phyloP scores from a whole-genome alignment of 2,888 invertebrate species.

The Scrobipalpa atriplicella region DNA sequence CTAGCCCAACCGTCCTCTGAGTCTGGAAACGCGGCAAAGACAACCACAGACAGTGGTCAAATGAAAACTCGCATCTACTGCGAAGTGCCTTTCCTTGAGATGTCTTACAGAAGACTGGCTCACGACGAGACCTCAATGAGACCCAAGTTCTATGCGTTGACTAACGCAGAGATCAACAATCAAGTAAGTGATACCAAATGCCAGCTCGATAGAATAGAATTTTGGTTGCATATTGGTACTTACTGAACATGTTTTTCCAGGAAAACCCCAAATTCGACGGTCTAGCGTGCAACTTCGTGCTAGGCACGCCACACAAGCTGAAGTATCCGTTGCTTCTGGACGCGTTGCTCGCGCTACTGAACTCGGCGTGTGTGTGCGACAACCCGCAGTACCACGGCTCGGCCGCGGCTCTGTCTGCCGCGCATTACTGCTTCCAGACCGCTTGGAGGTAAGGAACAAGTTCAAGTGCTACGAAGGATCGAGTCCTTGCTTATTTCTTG shows the following conservation, averaged over 20 bases:
- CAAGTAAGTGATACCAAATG: conserved; percentile 64
- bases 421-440: conserved; percentile 95
- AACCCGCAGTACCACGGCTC: conserved; percentile 74
- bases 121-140: conserved; percentile 88
- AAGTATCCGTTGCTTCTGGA: conserved; percentile 94
- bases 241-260: conserved; percentile 59
- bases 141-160: conserved; percentile 95
- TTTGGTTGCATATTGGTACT: neutral
- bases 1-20: conserved; percentile 65
- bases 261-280: conserved; percentile 97
- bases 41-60: conserved; percentile 57
- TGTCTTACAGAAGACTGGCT: conserved; percentile 67
- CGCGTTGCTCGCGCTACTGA: conserved; percentile 91
- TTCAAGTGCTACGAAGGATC: no score
- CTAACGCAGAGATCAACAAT: conserved; percentile 87
- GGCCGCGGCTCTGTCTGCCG: conserved; percentile 87
- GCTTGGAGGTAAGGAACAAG: conserved; percentile 86
- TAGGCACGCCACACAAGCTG: conserved; percentile 95
- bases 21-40: conserved; percentile 51
- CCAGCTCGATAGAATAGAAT: no score
- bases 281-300: conserved; percentile 95
- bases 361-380: conserved; percentile 88
- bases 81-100: conserved; percentile 73
- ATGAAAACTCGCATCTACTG: conserved; percentile 74
- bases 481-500: no score